Conservation (phyloP, 2,113 vertebrate species). For the Microtus montanus region DNA sequence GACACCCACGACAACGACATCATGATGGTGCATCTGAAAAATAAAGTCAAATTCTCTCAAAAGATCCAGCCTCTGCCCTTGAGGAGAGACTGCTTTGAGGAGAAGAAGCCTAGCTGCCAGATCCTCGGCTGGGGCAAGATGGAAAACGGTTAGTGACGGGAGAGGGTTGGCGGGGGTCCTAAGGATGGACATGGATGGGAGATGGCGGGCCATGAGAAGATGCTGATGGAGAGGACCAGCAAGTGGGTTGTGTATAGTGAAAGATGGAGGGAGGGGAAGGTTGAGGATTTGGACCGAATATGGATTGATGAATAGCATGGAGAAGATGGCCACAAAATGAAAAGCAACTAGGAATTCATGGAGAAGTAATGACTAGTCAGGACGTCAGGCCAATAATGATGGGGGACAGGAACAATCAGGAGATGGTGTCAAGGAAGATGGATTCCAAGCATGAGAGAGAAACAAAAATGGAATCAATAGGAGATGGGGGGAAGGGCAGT, state of each 20-base stretch:
- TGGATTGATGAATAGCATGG: neutral
- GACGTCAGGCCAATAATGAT: neutral
- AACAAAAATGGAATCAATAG: too few relatives aligned
- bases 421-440: neutral
- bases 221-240: neutral
- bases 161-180: accelerated
- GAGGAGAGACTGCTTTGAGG: constrained; percentile 51
- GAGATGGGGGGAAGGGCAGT: neutral
- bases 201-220: neutral
- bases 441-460: neutral
- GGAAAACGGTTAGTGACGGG: constrained; percentile 45
- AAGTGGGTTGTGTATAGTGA: neutral
- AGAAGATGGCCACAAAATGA: neutral
- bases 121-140: constrained; percentile 79
- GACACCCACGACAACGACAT: constrained; percentile 72
- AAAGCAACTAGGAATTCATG: neutral
- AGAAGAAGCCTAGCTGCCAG: constrained; percentile 26
- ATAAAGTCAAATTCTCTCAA: neutral
- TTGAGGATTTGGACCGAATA: neutral
- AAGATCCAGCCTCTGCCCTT: constrained; percentile 53
- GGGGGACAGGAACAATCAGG: neutral
- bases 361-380: neutral
- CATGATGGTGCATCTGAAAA: constrained; percentile 68
- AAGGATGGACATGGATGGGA: neutral
- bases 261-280: neutral